Evolutionary conservation across 2,888 invertebrate species (phyloP).

Genomic region (Parnassius mnemosyne): DNA sequence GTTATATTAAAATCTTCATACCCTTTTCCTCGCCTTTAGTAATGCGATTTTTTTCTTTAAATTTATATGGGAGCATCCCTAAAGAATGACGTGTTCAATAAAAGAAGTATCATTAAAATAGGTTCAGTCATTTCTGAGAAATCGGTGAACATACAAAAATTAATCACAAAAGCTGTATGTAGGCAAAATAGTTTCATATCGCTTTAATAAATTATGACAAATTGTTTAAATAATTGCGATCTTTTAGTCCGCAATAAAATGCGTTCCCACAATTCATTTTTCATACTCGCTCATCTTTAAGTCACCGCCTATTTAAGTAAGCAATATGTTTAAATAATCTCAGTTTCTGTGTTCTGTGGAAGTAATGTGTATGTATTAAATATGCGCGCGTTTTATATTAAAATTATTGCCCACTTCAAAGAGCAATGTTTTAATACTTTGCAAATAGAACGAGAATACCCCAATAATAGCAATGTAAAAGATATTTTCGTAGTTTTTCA

Average conservation of each 20-base stretch:
- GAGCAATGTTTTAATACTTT: constrained; percentile 4
- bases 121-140: no score
- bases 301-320: constrained; percentile 17
- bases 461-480: background rate
- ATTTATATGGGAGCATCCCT: no score
- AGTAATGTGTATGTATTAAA: constrained; percentile 7
- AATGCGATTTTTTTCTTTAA: no score
- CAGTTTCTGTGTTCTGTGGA: no score
- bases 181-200: no score
- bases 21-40: no score
- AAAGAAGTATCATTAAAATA: no score
- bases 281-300: constrained; percentile 5
- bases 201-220: no score
- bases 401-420: constrained; percentile 23
- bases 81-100: no score
- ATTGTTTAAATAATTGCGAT: background rate
- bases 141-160: no score
- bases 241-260: constrained; percentile 4
- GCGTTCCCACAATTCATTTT: constrained; percentile 5
- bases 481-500: constrained; percentile 12
- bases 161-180: no score
- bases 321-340: constrained; percentile 13
- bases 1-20: no score
- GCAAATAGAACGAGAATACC: constrained; percentile 2
- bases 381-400: constrained; percentile 6